phyloP scores from a whole-genome alignment of 2,797 vertebrate species.

The Monodelphis domestica region DNA sequence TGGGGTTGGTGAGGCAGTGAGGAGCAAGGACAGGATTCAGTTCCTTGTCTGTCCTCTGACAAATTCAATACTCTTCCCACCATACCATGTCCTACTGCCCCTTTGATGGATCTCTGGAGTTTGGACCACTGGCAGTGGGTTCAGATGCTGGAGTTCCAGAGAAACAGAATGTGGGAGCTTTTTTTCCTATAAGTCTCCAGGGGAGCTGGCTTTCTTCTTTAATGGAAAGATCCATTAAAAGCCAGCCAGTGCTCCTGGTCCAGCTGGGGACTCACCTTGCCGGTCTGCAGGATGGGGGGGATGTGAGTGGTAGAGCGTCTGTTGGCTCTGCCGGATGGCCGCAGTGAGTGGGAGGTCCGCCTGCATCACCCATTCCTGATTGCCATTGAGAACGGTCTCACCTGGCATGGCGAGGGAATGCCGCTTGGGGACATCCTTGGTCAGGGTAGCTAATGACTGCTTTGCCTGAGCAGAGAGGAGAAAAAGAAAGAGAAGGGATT shows the following conservation, averaged over 20 bases:
- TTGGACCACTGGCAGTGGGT: accelerated
- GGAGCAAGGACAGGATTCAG: too few species aligned
- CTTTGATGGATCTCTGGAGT: too few species aligned
- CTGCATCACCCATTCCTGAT: conserved; percentile 98
- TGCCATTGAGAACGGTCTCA: conserved; percentile 95
- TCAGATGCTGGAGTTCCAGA: not conserved
- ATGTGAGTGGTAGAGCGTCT: conserved; percentile 96
- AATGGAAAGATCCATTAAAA: not conserved
- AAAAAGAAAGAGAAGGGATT: not conserved
- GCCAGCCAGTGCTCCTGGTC: not conserved
- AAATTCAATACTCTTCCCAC: accelerated
- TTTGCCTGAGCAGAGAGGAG: conserved; percentile 89
- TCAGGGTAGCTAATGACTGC: conserved; percentile 96
- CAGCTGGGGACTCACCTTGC: conserved; percentile 87
- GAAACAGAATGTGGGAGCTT: not conserved
- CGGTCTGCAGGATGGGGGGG: conserved; percentile 91
- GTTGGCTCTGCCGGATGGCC: conserved; percentile 97
- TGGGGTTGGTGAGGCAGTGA: too few species aligned
- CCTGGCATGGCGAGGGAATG: conserved; percentile 94
- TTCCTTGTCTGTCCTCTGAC: not conserved
- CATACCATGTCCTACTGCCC: too few species aligned
- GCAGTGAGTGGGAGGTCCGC: conserved; percentile 96
- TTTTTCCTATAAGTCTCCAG: not conserved
- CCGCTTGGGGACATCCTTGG: conserved; percentile 97
- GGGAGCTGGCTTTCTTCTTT: not conserved